Evolutionary conservation across 1,140 invertebrate genomes (phyloP), one percentile per base, ranked within the genome.

Genomic region (Drosophila eugracilis): DNA sequence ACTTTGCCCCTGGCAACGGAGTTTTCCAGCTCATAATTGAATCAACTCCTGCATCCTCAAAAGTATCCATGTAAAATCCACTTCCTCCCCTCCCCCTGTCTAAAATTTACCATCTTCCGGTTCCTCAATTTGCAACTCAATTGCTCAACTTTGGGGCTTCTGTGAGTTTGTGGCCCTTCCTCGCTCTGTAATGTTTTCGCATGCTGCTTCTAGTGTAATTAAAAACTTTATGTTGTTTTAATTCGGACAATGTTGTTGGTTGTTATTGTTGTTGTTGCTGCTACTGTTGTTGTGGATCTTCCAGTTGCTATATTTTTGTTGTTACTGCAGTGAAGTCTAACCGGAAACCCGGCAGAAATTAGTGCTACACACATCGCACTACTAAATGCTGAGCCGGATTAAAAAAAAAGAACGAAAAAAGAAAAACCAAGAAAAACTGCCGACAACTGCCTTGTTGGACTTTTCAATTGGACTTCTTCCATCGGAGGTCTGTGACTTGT

Each of bases 161-260:
- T 45, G 34, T 3, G 17, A 47, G 65, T 14, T 48, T 28, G 22
- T 41, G 14, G 15, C 32, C 45, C 32, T 24, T 26, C 42, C 42
- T 24, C n/a, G n/a, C n/a, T n/a, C 39, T 14, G 17, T 5, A 53
- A 45, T 71, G 47, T 32, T 50, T 77, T 53, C 47, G 47, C 42
- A 47, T 59, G 59, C 34, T 37, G 45, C 59, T 47, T 6, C 39
- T 75, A 47, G 37, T 59, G 63, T 76, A 76, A 76, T 76, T 76
- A 86, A 84, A 67, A 86, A 86, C 59, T 72, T 85, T 59, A 79
- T 79, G 71, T 55, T 70, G 60, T 83, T 88, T 85, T 88, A 88
- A 88, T 85, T 69, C 78, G 60, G 69, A 73, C 48, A 59, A 74
- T 63, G 62, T 53, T 78, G 66, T 55, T 63, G 53, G 49, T 9